Evolutionary conservation across 2,888 invertebrate species (phyloP).

Genomic region (Aspidapion aeneum): DNA sequence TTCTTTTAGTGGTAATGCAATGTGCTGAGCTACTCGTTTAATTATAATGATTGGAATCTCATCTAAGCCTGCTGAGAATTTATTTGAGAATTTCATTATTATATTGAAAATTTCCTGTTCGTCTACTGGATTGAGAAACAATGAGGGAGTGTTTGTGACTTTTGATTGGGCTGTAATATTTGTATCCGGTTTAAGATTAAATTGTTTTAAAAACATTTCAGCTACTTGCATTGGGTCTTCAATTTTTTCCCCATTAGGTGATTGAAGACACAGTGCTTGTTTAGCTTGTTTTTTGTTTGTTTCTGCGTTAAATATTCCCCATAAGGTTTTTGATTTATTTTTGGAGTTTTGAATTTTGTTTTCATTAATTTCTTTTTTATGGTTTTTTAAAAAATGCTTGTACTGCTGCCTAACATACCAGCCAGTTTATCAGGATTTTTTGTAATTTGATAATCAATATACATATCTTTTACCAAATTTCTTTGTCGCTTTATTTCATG

Average conservation of each 20-base stretch:
- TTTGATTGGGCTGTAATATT: not conserved
- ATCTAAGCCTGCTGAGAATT: too few species aligned
- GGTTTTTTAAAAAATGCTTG: too few species aligned
- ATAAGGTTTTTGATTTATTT: slow-evolving; percentile 2
- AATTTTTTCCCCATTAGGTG: not conserved
- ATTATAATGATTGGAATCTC: too few species aligned
- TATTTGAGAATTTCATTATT: not conserved
- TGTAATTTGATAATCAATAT: not conserved
- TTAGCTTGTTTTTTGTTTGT: not conserved
- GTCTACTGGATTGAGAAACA: not conserved
- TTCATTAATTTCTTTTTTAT: not conserved
- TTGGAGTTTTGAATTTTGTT: not conserved
- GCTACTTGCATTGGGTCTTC: not conserved
- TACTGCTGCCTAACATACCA: too few species aligned
- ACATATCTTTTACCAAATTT: not conserved
- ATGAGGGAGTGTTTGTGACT: not conserved
- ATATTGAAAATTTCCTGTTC: slow-evolving; percentile 1
- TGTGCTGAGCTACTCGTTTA: too few species aligned
- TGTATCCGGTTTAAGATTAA: not conserved
- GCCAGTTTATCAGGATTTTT: not conserved
- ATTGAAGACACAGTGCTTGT: not conserved
- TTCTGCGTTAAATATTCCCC: not conserved
- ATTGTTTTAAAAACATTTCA: not conserved
- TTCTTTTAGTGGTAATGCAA: too few species aligned
- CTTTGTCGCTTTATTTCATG: not conserved